These are phyloP conservation scores for Drosophila siamana DNA, from an alignment of 2,888 invertebrate species.

Conservation along the genomic window DNA sequence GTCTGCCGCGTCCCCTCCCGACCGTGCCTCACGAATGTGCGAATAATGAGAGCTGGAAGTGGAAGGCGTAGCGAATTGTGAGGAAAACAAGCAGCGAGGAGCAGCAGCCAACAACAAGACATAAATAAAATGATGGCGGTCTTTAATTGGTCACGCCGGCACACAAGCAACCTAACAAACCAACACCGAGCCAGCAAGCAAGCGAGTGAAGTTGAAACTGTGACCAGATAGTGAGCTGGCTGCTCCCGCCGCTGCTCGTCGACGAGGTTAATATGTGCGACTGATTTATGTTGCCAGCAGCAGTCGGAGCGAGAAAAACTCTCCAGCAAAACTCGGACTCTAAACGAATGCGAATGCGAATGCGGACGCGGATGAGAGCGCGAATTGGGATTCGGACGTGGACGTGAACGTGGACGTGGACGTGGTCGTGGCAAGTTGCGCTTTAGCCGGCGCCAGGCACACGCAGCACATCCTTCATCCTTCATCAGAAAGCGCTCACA, in stretches of 20 bases:
- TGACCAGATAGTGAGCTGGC: conserved; percentile 48
- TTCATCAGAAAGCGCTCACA: conserved; percentile 50
- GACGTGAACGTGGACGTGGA: conserved; percentile 4
- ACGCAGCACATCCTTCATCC: conserved; percentile 78
- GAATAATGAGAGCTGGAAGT: conserved; percentile 67
- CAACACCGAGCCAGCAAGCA: conserved; percentile 1
- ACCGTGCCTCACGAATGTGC: conserved; percentile 65
- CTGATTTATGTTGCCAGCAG: conserved; percentile 75
- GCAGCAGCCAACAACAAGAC: conserved; percentile 42
- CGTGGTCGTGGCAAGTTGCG: conserved; percentile 37
- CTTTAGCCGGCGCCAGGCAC: conserved; percentile 72
- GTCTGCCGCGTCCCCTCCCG: conserved; percentile 19
- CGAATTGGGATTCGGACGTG: conserved; percentile 13
- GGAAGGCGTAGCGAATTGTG: conserved; percentile 68
- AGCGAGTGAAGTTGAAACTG: conserved; percentile 42
- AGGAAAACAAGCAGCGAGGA: conserved; percentile 42
- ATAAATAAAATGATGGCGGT: conserved; percentile 72
- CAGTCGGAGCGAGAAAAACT: not conserved
- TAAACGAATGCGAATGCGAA: not conserved
- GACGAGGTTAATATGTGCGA: conserved; percentile 75
- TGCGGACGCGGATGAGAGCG: not conserved
- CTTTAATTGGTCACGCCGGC: conserved; percentile 79
- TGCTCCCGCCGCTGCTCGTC: conserved; percentile 10
- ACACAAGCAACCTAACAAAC: conserved; percentile 33
- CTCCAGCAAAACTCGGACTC: conserved; percentile 15